Evolutionary conservation across 2,113 vertebrate genomes (phyloP), one percentile per base, ranked within the genome.

Genomic region (Uria aalge): DNA sequence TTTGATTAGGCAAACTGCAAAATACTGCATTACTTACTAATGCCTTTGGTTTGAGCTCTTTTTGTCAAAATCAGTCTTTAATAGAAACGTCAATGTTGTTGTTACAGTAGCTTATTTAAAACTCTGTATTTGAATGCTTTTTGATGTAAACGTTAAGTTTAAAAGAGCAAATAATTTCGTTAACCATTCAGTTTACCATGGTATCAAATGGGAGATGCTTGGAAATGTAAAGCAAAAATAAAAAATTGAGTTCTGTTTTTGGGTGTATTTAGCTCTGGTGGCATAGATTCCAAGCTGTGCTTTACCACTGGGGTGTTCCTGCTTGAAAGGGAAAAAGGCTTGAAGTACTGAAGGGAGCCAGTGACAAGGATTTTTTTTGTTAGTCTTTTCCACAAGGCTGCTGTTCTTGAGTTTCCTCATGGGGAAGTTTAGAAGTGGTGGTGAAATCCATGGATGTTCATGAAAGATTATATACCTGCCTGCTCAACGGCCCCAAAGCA

Each of bases 151-250:
- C 69, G 9, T 92, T 67, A 67, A 72, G 90, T 81, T 87, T 56
- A 91, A 87, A 79, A 45, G 73, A 94, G 62, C 73, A 41, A 69
- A 79, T 69, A 19, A 82, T 90, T 92, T 74, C 47, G 2, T 94
- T 82, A 77, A 91, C 36, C 40, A 1, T 88, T 94, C 80, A 68
- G 56, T 91, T 94, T 75, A 38, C 86, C 38, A 0, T 71, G 79
- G 53, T 90, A 88, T 96, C 67, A 73, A 88, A 79, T 76, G 82
- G 93, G 85, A 96, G 68, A 71, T 88, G 75, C 85, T 96, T 96
- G 92, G 88, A 96, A 95, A 91, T 85, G 66, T 92, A 95, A 96
- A 95, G 36, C 80, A 92, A 94, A 93, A 96, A 89, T 84, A 94
- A 96, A 96, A 80, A 71, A 15, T 3, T 67, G 76, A 87, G 88